Evolutionary conservation across 2,797 vertebrate species (phyloP), one percentile per base, ranked within the genome.

Genomic region (Masticophis lateralis): DNA sequence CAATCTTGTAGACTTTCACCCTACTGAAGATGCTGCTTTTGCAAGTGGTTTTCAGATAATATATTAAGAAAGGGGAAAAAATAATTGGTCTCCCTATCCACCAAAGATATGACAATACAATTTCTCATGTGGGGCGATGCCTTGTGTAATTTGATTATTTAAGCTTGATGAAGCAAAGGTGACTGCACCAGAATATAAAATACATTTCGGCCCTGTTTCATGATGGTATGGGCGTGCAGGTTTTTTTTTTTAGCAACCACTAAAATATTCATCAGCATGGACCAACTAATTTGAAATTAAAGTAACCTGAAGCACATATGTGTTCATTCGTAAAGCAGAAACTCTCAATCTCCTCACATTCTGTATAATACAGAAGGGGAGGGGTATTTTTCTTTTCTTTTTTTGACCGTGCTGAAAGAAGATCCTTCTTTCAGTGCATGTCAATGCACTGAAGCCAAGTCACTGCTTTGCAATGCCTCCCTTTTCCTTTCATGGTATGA

Each of bases 1-100:
- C 95, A 98, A 98, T 98, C 94, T 90, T 94, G 96, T 97, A 98
- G 97, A 95, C 96, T 97, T 98, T 98, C 95, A 97, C 93, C 90
- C 96, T 87, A 94, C 92, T 28, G 86, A 91, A 95, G 95, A 97
- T 96, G 94, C 95, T 95, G 96, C 94, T 96, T 94, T 97, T 97
- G 96, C 97, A 98, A 98, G 97, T 98, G 97, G 92, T 96, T 96
- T 96, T 95, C 95, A 94, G 96, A 97, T 93, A 96, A 43, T 2
- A 59, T 92, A 95, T 97, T 94, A 94, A 92, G 28, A 7, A 22
- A 32, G 3, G 18, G 94, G 93, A 93, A 43, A 87, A 88, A 95
- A 93, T 94, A 94, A 91, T 57, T 79, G 63, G 13, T 83, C 0
- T 14, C 14, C 12, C 10, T 94, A 95, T 95, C 90, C 86, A 55